Evolutionary conservation across 2,797 vertebrate genomes (phyloP).

Genomic region (Oreortyx pictus): DNA sequence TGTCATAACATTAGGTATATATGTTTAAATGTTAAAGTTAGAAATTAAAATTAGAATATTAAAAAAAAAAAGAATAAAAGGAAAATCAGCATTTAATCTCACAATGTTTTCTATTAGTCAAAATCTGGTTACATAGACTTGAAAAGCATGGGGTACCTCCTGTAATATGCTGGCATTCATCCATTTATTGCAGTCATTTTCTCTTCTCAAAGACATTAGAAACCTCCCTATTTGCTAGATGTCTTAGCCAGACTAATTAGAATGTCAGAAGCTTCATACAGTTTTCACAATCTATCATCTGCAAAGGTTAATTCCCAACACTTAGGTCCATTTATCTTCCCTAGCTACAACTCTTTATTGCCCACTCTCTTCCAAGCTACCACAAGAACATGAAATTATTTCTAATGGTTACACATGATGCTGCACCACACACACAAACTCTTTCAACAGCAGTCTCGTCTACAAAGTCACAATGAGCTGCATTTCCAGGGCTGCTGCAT

Average conservation of each 20-base stretch:
- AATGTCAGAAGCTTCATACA: conserved; percentile 30
- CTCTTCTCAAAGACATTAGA: neutral
- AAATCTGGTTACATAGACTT: neutral
- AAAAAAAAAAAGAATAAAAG: neutral
- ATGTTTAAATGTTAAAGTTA: neutral
- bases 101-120: neutral
- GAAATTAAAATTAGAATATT: neutral
- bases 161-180: conserved; percentile 57
- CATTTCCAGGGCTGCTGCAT: conserved; percentile 22
- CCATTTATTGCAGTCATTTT: conserved; percentile 6
- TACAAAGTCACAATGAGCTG: conserved; percentile 39
- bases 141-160: neutral
- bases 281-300: conserved; percentile 43
- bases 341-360: neutral
- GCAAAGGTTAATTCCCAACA: conserved; percentile 55
- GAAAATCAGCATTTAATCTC: neutral
- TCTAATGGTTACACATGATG: conserved; percentile 5
- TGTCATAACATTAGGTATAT: neutral
- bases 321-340: conserved; percentile 25
- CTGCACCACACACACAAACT: neutral
- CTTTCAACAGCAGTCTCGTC: conserved; percentile 18
- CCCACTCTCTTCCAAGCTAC: neutral
- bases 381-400: neutral
- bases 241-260: conserved; percentile 45
- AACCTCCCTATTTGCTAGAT: neutral